Percentiles rank a stretch among this genome's conserved stretches.
phyloP scores from a whole-genome alignment of 1,140 invertebrate genomes.

The Hyposmocoma kahamanoa region DNA sequence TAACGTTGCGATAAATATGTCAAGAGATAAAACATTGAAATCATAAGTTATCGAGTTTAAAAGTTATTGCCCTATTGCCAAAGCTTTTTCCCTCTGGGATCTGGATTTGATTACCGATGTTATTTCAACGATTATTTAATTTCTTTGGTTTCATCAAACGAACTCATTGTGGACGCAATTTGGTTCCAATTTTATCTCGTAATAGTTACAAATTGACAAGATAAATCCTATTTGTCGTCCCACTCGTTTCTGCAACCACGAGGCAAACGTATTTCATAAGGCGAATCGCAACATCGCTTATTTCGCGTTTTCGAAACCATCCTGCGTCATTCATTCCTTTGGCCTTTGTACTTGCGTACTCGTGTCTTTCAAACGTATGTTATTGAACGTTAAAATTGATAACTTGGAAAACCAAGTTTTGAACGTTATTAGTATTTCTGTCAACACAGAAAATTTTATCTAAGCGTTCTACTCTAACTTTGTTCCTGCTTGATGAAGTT shows the following conservation, averaged over 20 bases:
- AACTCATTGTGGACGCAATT: neutral
- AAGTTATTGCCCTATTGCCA: too few relatives aligned
- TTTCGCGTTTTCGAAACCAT: slow-evolving; percentile 67
- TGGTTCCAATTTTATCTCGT: slow-evolving; percentile 13
- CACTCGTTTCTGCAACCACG: slow-evolving; percentile 62
- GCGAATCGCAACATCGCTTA: slow-evolving; percentile 68
- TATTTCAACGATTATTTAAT: neutral
- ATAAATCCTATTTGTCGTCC: slow-evolving; percentile 68
- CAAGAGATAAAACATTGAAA: too few relatives aligned
- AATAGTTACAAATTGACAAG: slow-evolving; percentile 30
- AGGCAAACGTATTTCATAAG: slow-evolving; percentile 62
- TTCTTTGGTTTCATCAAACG: neutral
- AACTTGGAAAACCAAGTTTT: too few relatives aligned
- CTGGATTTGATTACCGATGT: neutral
- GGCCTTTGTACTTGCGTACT: slow-evolving; percentile 42
- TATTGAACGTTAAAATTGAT: too few relatives aligned
- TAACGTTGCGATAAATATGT: slow-evolving; percentile 37
- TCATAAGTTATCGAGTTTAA: too few relatives aligned
- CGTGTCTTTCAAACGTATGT: slow-evolving; percentile 24
- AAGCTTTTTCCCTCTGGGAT: neutral
- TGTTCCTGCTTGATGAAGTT: too few relatives aligned
- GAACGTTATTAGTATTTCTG: too few relatives aligned
- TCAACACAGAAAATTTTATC: too few relatives aligned
- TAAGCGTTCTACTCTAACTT: too few relatives aligned
- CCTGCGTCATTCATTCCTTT: slow-evolving; percentile 58